These are phyloP conservation scores for Plestiodon gilberti DNA, from an alignment of 2,113 vertebrate genomes.

Conservation along the genomic window DNA sequence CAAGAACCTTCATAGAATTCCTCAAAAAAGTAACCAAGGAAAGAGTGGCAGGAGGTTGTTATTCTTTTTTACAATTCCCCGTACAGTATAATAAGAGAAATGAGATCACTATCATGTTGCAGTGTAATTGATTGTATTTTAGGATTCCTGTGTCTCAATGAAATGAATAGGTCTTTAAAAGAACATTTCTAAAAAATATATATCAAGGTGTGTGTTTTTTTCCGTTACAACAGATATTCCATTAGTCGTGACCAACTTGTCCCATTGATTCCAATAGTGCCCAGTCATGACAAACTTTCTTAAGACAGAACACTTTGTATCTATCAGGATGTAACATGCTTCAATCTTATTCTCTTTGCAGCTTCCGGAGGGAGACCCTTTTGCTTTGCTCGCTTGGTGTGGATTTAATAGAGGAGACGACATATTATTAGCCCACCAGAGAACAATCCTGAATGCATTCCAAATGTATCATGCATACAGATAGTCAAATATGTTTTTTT, in stretches of 20 bases:
- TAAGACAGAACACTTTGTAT: no score
- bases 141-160: no score
- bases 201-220: neutral
- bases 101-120: neutral
- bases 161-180: no score
- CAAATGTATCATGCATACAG: neutral
- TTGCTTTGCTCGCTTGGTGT: neutral
- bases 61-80: neutral
- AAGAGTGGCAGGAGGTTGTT: neutral
- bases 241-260: no score
- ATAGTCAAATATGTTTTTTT: neutral
- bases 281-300: no score
- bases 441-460: neutral
- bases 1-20: neutral
- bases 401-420: neutral
- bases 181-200: neutral
- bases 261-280: no score
- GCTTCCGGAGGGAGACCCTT: neutral
- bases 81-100: neutral
- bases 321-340: neutral
- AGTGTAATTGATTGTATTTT: neutral
- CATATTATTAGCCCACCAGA: rapidly evolving
- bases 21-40: neutral
- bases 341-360: neutral
- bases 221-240: no score